These are phyloP conservation scores for Eilema caniola DNA, from an alignment of 2,888 invertebrate genomes.

Conservation along the genomic window DNA sequence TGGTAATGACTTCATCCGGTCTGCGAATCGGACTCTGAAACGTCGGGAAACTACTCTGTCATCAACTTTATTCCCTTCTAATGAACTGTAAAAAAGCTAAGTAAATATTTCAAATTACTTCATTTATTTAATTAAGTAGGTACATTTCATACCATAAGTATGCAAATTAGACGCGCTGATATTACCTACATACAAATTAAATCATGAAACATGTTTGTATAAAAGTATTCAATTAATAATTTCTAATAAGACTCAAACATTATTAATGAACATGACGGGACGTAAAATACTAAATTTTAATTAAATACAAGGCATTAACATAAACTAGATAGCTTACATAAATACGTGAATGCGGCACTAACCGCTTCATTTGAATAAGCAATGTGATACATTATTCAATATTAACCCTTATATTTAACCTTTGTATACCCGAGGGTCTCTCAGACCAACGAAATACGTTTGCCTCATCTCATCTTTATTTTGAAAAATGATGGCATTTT, in stretches of 20 bases:
- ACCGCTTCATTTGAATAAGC: slow-evolving; percentile 58
- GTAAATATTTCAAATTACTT: too few species aligned
- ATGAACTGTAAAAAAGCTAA: too few species aligned
- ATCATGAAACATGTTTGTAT: not conserved
- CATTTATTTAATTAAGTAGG: too few species aligned
- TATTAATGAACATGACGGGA: slow-evolving; percentile 30
- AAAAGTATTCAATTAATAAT: not conserved
- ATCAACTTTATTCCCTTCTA: too few species aligned
- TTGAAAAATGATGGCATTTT: not conserved
- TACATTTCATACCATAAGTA: not conserved
- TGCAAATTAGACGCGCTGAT: not conserved
- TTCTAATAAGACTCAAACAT: slow-evolving; percentile 4
- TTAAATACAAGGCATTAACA: slow-evolving; percentile 48
- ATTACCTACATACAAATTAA: not conserved
- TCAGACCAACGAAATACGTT: not conserved
- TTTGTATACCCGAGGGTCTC: not conserved
- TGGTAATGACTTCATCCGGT: too few species aligned
- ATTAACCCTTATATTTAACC: slow-evolving; percentile 41
- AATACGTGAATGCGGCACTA: slow-evolving; percentile 39
- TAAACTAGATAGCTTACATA: slow-evolving; percentile 33
- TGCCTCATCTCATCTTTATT: not conserved
- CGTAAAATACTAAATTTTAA: slow-evolving; percentile 42
- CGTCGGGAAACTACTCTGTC: too few species aligned
- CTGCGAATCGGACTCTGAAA: too few species aligned
- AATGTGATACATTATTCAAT: slow-evolving; percentile 50